phyloP scores from a whole-genome alignment of 1,140 invertebrate genomes.

The Riptortus pedestris region DNA sequence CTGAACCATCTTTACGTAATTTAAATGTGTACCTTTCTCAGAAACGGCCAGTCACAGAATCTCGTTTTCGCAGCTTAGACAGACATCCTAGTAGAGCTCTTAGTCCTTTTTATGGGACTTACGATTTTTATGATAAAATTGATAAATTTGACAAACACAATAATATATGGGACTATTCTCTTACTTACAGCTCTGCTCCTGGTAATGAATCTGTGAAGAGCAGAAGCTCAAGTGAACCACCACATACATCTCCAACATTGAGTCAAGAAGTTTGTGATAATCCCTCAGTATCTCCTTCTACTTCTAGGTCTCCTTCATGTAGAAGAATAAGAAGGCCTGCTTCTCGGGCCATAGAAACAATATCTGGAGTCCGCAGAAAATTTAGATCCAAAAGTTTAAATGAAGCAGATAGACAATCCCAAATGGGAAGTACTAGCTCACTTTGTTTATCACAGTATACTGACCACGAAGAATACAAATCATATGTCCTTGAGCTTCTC shows the following conservation, averaged over 20 bases:
- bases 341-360: slow-evolving; percentile 35
- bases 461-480: slow-evolving; percentile 49
- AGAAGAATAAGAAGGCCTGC: slow-evolving; percentile 47
- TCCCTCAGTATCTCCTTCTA: slow-evolving; percentile 38
- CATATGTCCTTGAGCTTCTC: slow-evolving; percentile 58
- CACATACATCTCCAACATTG: slow-evolving; percentile 29
- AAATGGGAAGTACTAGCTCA: slow-evolving; percentile 38
- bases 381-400: slow-evolving; percentile 49
- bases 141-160: slow-evolving; percentile 38
- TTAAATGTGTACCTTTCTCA: slow-evolving; percentile 51
- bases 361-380: slow-evolving; percentile 35
- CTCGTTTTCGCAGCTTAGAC: slow-evolving; percentile 57
- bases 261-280: slow-evolving; percentile 23
- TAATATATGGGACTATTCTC: slow-evolving; percentile 31
- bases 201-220: slow-evolving; percentile 36
- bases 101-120: slow-evolving; percentile 37
- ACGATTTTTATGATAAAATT: slow-evolving; percentile 36
- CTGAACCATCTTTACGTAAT: slow-evolving; percentile 46
- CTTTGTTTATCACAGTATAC: slow-evolving; percentile 37
- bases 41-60: slow-evolving; percentile 58
- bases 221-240: slow-evolving; percentile 42
- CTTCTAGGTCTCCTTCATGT: slow-evolving; percentile 51
- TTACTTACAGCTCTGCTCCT: slow-evolving; percentile 32
- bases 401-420: slow-evolving; percentile 33
- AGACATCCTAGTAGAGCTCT: slow-evolving; percentile 38